Evolutionary conservation across 2,888 invertebrate genomes (phyloP).

Genomic region (Heliconius ethilla): DNA sequence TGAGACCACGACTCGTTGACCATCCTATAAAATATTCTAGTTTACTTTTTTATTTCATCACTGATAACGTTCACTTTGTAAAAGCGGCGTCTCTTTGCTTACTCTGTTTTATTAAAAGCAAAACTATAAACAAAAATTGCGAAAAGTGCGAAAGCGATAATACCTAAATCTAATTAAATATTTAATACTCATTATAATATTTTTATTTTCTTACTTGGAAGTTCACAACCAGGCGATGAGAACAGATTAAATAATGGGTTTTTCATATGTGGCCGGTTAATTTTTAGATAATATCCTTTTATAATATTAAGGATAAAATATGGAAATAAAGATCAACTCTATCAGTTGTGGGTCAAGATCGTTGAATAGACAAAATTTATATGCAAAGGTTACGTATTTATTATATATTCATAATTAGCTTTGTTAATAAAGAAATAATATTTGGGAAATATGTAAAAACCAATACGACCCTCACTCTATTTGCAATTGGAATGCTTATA

Average conservation of each 20-base stretch:
- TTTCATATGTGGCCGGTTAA: neutral
- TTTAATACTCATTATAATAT: neutral
- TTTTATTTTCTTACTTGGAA: neutral
- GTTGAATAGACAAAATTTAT: neutral
- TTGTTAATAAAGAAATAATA: neutral
- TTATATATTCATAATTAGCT: neutral
- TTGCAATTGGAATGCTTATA: too few relatives aligned
- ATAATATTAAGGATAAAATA: conserved; percentile 3
- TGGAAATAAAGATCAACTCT: neutral
- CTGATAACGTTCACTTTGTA: too few relatives aligned
- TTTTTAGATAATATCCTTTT: neutral
- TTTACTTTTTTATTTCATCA: too few relatives aligned
- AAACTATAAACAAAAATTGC: too few relatives aligned
- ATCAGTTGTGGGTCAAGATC: conserved; percentile 13
- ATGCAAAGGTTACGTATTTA: neutral
- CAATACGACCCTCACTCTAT: neutral
- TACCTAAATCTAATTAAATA: neutral
- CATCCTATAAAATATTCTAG: too few relatives aligned
- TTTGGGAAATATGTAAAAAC: neutral
- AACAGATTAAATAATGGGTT: neutral
- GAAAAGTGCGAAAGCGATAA: neutral
- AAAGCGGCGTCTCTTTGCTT: too few relatives aligned
- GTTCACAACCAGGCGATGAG: too few relatives aligned
- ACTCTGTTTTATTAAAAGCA: too few relatives aligned
- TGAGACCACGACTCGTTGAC: too few relatives aligned